Evolutionary conservation across 2,888 invertebrate genomes (phyloP), one percentile per base, ranked within the genome.

Genomic region (Orchesellides sinensis): DNA sequence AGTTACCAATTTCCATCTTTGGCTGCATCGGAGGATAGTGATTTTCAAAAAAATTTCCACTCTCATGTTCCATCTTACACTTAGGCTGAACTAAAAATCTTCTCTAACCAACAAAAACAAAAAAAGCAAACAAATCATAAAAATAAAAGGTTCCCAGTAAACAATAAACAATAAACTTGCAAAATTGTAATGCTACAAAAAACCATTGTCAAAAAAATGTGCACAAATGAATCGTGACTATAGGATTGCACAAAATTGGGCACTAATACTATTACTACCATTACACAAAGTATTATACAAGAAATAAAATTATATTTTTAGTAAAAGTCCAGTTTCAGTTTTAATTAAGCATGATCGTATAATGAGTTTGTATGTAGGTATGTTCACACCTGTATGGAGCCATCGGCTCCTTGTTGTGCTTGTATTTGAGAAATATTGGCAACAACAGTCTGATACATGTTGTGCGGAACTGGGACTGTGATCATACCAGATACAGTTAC

Each of bases 381-480:
- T 29, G 40, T 40, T 40, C 27, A 19, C 49, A 87, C 87, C 87
- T 87, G 87, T 6, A 87, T 35, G 10, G 86, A 83, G 1, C 86
- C 87, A 54, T 87, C 86, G 10, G 85, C 45, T 54, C 85, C 85
- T 56, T 86, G 87, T 23, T 75, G 75, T 12, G 93, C 92, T 89
- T 93, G 93, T 87, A 95, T 92, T 89, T 93, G 93, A 90, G 95
- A 95, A 90, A 96, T 96, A 90, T 95, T 95, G 75, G 97, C 96
- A 90, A 97, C 95, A 93, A 98, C 97, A 83, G 96, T 96, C 92
- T 98, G 98, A 92, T 98, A 98, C 95, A 98, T 96, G 84, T 96
- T 96, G 80, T 96, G 95, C 54, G 96, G 95, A 85, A 98, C 96
- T 75, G 98, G 98, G 89, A 98, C 96, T 74, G 98, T 97, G 90